Evolutionary conservation across 2,888 invertebrate species (phyloP).

Genomic region (Oligia fasciuncula): DNA sequence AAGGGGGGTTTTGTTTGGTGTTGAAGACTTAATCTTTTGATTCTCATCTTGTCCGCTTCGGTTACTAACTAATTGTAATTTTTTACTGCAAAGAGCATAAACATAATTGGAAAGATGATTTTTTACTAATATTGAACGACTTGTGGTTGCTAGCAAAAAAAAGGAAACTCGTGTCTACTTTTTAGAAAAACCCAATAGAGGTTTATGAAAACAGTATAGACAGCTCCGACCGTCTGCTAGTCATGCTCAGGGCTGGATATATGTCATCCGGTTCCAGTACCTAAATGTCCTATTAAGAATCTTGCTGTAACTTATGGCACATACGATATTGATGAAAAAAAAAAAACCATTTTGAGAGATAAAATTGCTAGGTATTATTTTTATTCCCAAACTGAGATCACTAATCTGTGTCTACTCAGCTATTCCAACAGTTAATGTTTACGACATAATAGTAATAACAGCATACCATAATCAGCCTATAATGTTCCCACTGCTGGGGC

Average conservation of each 20-base stretch:
- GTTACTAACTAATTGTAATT: background rate
- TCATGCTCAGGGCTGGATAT: background rate
- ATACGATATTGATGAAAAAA: background rate
- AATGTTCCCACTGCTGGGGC: too few relatives aligned
- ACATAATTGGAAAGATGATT: background rate
- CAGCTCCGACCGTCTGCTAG: background rate
- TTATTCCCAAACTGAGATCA: background rate
- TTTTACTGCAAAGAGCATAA: background rate
- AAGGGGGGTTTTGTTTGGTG: background rate
- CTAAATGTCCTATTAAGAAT: background rate
- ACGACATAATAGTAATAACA: background rate
- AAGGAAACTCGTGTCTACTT: background rate
- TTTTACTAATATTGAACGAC: background rate
- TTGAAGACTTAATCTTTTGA: too few relatives aligned
- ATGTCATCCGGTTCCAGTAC: background rate
- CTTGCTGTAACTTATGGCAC: background rate
- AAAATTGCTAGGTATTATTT: background rate
- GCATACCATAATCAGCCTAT: too few relatives aligned
- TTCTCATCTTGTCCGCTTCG: background rate
- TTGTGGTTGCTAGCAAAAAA: too few relatives aligned
- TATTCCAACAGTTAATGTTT: background rate
- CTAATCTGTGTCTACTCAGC: background rate
- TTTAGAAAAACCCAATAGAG: too few relatives aligned
- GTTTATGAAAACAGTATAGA: background rate
- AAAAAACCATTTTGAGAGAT: background rate